Conservation (phyloP, 2,113 vertebrate genomes). For the Caranx melampygus region DNA sequence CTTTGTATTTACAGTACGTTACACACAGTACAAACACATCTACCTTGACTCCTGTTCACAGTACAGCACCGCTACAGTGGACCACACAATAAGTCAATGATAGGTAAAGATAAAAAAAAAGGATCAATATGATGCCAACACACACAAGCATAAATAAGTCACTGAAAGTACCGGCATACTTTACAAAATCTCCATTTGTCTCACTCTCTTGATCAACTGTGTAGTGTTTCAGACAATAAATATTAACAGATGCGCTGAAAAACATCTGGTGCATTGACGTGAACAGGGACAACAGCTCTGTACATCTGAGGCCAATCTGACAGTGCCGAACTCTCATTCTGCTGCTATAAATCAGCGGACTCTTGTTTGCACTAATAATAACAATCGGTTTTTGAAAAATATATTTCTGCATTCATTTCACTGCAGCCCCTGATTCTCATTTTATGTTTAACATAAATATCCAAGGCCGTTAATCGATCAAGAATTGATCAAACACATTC, state of each 20-base stretch:
- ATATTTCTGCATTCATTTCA: conserved; percentile 5
- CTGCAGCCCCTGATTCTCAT: conserved; percentile 26
- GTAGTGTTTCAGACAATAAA: conserved; percentile 79
- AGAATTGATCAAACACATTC: conserved; percentile 47
- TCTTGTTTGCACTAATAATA: conserved; percentile 5
- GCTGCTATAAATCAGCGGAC: conserved; percentile 27
- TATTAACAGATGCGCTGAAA: conserved; percentile 51
- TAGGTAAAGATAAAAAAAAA: conserved; percentile 35
- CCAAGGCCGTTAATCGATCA: conserved; percentile 44
- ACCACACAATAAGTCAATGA: conserved; percentile 23
- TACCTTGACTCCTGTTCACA: conserved; percentile 40
- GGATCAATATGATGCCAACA: conserved; percentile 53
- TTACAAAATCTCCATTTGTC: conserved; percentile 61
- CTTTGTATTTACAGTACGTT: conserved; percentile 55
- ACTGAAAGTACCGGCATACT: conserved; percentile 64
- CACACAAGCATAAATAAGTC: conserved; percentile 66
- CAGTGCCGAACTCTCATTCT: conserved; percentile 13
- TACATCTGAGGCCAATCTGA: conserved; percentile 9
- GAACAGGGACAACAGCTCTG: conserved; percentile 25
- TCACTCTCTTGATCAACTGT: conserved; percentile 27
- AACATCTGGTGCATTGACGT: conserved; percentile 11
- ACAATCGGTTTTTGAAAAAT: conserved; percentile 15
- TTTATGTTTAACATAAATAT: conserved; percentile 70
- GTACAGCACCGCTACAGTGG: conserved; percentile 53
- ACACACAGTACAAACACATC: conserved; percentile 46